Evolutionary conservation across 37 sponge, comb jelly and placozoan genomes (phyloP), one percentile per base, ranked within the genome.

Genomic region (Beroe ovata): DNA sequence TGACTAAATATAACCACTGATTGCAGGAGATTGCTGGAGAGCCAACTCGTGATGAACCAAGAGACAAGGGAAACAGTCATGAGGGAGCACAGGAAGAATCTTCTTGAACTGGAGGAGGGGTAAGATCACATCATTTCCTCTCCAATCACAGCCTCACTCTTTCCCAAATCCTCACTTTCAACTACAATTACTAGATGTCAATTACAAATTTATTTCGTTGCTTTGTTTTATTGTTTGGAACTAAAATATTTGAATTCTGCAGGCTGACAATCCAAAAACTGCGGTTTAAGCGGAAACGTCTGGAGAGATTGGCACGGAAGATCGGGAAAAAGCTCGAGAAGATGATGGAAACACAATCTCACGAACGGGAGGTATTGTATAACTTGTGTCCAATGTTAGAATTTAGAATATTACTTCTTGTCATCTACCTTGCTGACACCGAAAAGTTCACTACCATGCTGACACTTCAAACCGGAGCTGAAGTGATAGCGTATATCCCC

Each of bases 21-120:
- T 77, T 40, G 16, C 29, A 77, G 84, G 33, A 30, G 84, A 22
- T 54, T 77, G 28, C 54, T 77, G 22, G 84, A 77, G 47, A 77
- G 54, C 38, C 84, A 77, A 54, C 47, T 77, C 18, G 84, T 77
- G 0, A 77, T 77, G 84, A 42, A 77, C 54, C 84, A 77, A 23
- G 84, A 77, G 54, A 77, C 84, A 0, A 38, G 84, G 84, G 84
- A 39, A 11, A 77, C 18, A 28, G 84, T 77, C 4, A 77, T 77
- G 84, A 39, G 84, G 28, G 84, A 77, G 41, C 84, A 77, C 47
- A 33, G 54, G 25, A 22, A 54, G 25, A 77, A 77, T 54, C 38
- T 77, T 19, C 54, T 77, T 39, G 84, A 77, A 41, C 84, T 77
- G 1, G 84, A 77, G 21, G 84, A 77, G 47, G 84, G 84, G 84